Evolutionary conservation across 2,113 vertebrate species (phyloP), one percentile per base, ranked within the genome.

Genomic region (Sorex araneus): DNA sequence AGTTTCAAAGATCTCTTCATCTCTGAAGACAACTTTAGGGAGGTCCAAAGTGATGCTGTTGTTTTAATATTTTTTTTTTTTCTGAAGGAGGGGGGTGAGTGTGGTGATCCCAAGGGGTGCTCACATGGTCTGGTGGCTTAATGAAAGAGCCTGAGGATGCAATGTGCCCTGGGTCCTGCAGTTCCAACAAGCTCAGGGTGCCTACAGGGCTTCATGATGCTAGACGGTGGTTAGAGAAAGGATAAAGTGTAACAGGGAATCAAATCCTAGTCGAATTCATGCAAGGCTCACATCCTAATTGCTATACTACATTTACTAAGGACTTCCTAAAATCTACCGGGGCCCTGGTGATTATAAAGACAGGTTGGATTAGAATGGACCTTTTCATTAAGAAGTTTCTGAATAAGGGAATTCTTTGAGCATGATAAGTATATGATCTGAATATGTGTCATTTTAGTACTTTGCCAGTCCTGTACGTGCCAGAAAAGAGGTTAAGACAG

Each of bases 1-100:
- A 96, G 87, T 94, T 84, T 95, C n/a, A 23, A 92, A 70, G 71
- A 76, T 90, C 67, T 76, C 78, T 86, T 87, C 87, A 85, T 89
- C 80, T 85, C 16, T 60, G 43, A 79, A 81, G 84, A 79, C 50
- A 64, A 66, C 54, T 86, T 89, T 85, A 50, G 12, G 89, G 89
- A 91, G 86, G 90, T 89, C 66, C 47, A 54, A 84, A 94, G 43
- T 50, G 83, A 93, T 92, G 45, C 8, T 32, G 10, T 40, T 77
- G 27, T 74, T 70, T 28, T 94, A 66, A 23, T 60, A 19, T 60
- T 60, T 23, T 21, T 60, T 60, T 60, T 60, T 60, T 21, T 60
- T 60, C 21, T 60, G 57, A 2, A 21, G 57, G 18, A 3, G 13
- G 54, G 13, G 54, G 13, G 54, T 8, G 21, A 21, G 6, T 60